These are phyloP conservation scores for Nicator chloris DNA, from an alignment of 2,113 vertebrate genomes.

Conservation along the genomic window DNA sequence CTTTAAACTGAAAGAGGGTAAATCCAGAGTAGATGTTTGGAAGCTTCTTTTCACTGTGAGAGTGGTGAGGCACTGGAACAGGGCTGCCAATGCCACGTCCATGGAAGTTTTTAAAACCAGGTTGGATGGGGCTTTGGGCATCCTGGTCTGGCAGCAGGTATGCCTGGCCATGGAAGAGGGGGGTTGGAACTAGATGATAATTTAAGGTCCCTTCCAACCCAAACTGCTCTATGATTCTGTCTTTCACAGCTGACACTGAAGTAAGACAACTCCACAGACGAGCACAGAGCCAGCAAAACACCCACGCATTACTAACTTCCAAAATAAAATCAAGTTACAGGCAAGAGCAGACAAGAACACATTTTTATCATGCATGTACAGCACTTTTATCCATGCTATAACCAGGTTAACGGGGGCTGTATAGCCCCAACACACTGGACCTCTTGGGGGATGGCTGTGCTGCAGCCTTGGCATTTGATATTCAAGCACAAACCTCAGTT, in stretches of 20 bases:
- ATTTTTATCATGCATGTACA: neutral
- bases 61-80: neutral
- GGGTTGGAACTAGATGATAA: neutral
- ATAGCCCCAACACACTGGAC: neutral
- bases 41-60: neutral
- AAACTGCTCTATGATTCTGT: neutral
- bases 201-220: neutral
- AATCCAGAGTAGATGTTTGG: neutral
- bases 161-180: neutral
- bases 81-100: fast-evolving
- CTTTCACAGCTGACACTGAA: neutral
- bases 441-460: neutral
- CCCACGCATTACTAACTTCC: neutral
- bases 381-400: neutral
- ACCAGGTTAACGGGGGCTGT: neutral
- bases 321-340: neutral
- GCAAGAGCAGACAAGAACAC: neutral
- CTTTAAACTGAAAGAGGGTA: neutral
- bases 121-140: neutral
- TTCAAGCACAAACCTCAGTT: neutral
- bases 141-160: neutral
- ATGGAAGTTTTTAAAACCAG: neutral
- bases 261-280: neutral
- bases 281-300: neutral
- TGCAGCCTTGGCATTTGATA: neutral